Conservation (phyloP, 2,888 invertebrate genomes). For the Netelia melanura region DNA sequence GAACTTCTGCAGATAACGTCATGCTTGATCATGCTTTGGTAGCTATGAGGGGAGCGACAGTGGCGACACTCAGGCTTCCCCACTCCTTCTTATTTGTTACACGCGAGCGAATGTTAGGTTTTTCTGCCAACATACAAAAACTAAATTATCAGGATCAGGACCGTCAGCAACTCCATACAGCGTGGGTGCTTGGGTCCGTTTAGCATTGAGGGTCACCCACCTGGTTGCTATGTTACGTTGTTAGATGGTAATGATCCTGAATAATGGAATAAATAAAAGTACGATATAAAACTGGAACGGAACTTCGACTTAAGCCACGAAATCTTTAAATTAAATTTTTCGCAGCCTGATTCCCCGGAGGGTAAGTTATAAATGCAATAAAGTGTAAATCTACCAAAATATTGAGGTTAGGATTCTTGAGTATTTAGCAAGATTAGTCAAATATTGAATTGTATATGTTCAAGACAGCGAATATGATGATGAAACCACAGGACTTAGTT, state of each 20-base stretch:
- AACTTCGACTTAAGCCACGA: background rate
- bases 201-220: too few relatives aligned
- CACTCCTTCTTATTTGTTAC: too few relatives aligned
- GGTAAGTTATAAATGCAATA: conserved; percentile 22
- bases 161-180: too few relatives aligned
- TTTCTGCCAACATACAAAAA: too few relatives aligned
- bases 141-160: too few relatives aligned
- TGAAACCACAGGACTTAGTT: conserved; percentile 67
- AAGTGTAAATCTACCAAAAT: conserved; percentile 1
- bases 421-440: conserved; percentile 52
- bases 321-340: conserved; percentile 73
- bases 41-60: background rate
- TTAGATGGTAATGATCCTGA: background rate
- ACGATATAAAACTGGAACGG: background rate
- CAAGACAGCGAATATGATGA: conserved; percentile 42
- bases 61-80: too few relatives aligned
- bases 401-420: conserved; percentile 54
- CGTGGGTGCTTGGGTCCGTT: too few relatives aligned
- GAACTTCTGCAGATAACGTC: too few relatives aligned
- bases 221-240: background rate
- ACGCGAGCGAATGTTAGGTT: too few relatives aligned
- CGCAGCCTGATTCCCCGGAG: conserved; percentile 41
- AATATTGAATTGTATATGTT: conserved; percentile 24
- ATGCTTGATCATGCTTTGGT: too few relatives aligned
- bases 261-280: background rate